Evolutionary conservation across 1,140 invertebrate species (phyloP).

Genomic region (Drosophila mojavensis): DNA sequence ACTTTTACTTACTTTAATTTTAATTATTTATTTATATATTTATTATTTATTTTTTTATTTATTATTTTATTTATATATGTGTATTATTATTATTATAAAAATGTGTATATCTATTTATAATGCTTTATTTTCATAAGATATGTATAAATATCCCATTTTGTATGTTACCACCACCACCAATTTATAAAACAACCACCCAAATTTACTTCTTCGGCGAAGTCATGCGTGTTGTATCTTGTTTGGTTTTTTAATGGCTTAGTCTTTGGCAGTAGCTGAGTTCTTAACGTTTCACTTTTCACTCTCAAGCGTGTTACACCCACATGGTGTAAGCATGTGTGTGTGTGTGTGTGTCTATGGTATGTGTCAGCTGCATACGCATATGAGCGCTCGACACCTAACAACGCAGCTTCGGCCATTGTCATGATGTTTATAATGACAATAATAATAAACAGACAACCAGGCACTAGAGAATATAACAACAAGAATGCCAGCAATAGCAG

Average conservation of each 20-base stretch:
- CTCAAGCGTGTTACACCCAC: not conserved
- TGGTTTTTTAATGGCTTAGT: not conserved
- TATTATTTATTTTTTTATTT: no score
- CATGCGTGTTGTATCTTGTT: no score
- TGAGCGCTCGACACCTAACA: slow-evolving; percentile 11
- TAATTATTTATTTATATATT: no score
- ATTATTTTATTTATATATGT: no score
- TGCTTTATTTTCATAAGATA: no score
- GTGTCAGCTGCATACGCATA: slow-evolving; percentile 2
- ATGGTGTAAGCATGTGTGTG: not conserved
- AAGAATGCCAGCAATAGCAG: slow-evolving; percentile 11
- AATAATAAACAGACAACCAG: slow-evolving; percentile 55
- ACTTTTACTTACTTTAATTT: no score
- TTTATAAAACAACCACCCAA: not conserved
- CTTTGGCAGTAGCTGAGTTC: not conserved
- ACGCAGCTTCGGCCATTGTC: slow-evolving; percentile 14
- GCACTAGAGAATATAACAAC: slow-evolving; percentile 39
- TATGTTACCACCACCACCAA: not conserved
- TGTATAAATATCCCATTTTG: not conserved
- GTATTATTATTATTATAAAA: no score
- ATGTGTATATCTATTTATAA: no score
- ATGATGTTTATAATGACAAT: slow-evolving; percentile 65
- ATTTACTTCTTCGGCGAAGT: no score
- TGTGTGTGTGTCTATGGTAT: not conserved
- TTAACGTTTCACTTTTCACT: not conserved